Conservation (phyloP, 1,140 invertebrate species). For the Spodoptera frugiperda region DNA sequence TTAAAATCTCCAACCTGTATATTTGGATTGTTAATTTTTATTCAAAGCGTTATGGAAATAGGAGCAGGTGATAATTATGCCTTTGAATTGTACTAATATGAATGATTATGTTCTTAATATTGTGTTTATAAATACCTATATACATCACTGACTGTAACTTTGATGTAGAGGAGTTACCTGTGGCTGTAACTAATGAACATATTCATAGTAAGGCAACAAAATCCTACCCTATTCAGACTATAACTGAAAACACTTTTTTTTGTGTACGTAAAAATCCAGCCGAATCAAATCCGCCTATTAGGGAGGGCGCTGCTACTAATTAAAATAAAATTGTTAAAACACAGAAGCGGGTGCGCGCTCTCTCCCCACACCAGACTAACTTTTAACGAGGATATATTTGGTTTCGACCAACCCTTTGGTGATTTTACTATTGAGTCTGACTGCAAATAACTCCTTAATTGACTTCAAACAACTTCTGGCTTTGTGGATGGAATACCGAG, state of each 20-base stretch:
- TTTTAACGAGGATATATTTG: conserved; percentile 86
- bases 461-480: conserved; percentile 82
- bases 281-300: conserved; percentile 78
- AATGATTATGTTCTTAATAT: too few relatives aligned
- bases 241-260: conserved; percentile 42
- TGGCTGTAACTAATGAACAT: conserved; percentile 3
- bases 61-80: too few relatives aligned
- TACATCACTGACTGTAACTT: not conserved
- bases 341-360: conserved; percentile 63
- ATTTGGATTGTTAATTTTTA: not conserved
- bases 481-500: conserved; percentile 75
- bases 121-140: too few relatives aligned
- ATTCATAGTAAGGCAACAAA: conserved; percentile 3
- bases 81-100: too few relatives aligned
- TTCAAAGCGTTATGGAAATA: too few relatives aligned
- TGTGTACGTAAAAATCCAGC: conserved; percentile 59
- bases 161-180: not conserved
- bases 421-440: conserved; percentile 83
- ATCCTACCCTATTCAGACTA: conserved; percentile 3
- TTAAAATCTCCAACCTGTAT: conserved; percentile 15
- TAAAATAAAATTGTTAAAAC: conserved; percentile 86
- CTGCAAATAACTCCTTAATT: conserved; percentile 86
- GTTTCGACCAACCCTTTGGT: conserved; percentile 84
- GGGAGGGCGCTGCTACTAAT: conserved; percentile 78
- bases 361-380: conserved; percentile 75